phyloP scores from a whole-genome alignment of 2,113 vertebrate genomes.

The Clupea harengus region DNA sequence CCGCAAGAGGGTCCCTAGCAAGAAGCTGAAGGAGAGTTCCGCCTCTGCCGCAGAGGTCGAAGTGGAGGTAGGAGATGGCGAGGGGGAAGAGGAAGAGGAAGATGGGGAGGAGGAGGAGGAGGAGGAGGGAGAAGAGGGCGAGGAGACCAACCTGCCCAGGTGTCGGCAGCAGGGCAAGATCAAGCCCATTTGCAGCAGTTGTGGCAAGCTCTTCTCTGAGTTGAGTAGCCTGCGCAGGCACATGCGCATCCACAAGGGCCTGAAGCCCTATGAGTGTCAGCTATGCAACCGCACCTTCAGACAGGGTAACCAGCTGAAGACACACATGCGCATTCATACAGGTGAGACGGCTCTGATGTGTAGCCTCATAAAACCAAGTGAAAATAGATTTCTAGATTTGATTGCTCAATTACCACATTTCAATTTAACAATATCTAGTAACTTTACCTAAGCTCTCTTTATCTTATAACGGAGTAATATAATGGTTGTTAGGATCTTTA shows the following conservation, averaged over 20 bases:
- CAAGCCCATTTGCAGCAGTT: constrained; percentile 84
- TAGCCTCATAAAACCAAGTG: too few species aligned
- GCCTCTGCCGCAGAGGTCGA: constrained; percentile 67
- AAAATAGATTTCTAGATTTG: too few species aligned
- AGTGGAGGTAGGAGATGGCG: constrained; percentile 67
- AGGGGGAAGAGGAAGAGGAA: constrained; percentile 59
- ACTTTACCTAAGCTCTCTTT: too few species aligned
- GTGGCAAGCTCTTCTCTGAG: constrained; percentile 90
- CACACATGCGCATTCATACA: constrained; percentile 95
- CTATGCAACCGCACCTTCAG: constrained; percentile 94
- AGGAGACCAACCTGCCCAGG: constrained; percentile 61
- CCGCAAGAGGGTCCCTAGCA: constrained; percentile 44
- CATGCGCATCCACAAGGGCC: constrained; percentile 95
- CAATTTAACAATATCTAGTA: too few species aligned
- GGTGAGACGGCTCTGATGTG: constrained; percentile 69
- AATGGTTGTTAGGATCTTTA: neutral
- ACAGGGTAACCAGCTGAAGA: constrained; percentile 96
- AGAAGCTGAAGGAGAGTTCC: constrained; percentile 63
- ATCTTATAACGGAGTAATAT: too few species aligned
- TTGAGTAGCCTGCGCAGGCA: constrained; percentile 91
- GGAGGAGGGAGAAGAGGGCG: constrained; percentile 59
- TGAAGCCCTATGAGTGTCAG: constrained; percentile 92
- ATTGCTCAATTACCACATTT: too few species aligned
- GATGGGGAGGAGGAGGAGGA: constrained; percentile 63
- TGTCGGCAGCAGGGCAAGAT: constrained; percentile 73